A percentile compares a stretch with the other conserved stretches of the same genome.
Evolutionary conservation across 2,113 vertebrate genomes (phyloP).

Genomic region (Phyllostomus discolor): DNA sequence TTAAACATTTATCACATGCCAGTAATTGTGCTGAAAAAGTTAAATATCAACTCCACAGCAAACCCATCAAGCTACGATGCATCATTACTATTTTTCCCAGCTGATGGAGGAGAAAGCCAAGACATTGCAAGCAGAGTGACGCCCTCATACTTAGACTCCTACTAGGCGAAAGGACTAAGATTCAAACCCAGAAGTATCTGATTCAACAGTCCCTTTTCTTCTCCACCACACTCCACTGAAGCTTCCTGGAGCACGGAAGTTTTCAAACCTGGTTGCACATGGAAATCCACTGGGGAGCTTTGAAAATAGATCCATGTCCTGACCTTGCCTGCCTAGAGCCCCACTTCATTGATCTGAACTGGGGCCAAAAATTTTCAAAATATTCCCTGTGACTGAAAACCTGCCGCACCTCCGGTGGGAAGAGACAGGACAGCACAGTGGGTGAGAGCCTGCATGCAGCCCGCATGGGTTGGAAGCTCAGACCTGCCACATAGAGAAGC

Average conservation of each 20-base stretch:
- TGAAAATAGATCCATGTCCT: background rate
- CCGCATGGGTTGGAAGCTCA: background rate
- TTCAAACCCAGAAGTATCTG: background rate
- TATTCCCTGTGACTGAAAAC: background rate
- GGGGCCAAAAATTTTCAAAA: background rate
- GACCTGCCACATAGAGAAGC: background rate
- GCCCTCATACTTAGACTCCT: background rate
- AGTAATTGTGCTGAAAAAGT: background rate
- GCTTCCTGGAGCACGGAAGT: background rate
- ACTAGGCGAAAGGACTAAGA: background rate
- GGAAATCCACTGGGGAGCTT: background rate
- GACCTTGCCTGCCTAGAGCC: background rate
- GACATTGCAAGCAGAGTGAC: background rate
- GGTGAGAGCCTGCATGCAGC: fast-evolving
- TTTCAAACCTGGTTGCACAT: background rate
- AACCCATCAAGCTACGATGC: background rate
- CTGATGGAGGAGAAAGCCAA: background rate
- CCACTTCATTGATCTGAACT: background rate
- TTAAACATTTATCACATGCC: background rate
- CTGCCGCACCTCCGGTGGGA: background rate
- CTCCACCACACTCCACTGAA: background rate
- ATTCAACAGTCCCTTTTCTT: background rate
- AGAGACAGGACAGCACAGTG: background rate
- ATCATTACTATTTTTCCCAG: background rate
- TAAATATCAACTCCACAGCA: background rate